Percentiles rank a stretch among this genome's conserved stretches.
phyloP scores from a whole-genome alignment of 2,888 invertebrate species.

The Euphydryas editha region DNA sequence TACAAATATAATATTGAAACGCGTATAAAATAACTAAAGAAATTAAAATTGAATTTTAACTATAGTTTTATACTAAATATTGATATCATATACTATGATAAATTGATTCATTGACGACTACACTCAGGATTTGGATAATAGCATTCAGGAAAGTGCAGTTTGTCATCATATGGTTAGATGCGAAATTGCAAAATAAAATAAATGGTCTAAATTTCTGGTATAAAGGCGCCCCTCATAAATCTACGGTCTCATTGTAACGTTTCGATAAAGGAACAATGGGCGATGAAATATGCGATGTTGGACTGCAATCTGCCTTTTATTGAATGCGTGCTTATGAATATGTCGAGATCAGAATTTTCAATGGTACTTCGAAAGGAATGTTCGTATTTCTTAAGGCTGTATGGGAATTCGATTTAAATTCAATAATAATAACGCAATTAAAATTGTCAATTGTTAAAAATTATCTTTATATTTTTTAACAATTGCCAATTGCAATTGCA shows the following conservation, averaged over 20 bases:
- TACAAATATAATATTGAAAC: background rate
- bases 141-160: conserved; percentile 15
- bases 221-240: conserved; percentile 54
- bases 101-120: background rate
- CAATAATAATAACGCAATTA: background rate
- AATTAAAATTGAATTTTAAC: background rate
- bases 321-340: conserved; percentile 49
- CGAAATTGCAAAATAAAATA: conserved; percentile 42
- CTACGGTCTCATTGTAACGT: conserved; percentile 52
- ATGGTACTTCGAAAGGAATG: conserved; percentile 6
- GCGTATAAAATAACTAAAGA: background rate
- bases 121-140: background rate
- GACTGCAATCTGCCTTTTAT: conserved; percentile 50
- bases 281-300: conserved; percentile 58
- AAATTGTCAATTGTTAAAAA: too few relatives aligned
- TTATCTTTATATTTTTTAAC: too few relatives aligned
- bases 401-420: background rate
- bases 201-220: conserved; percentile 36
- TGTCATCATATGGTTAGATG: conserved; percentile 28
- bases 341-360: conserved; percentile 2
- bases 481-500: too few relatives aligned
- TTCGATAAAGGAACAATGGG: conserved; percentile 60
- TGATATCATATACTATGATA: too few relatives aligned
- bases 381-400: background rate
- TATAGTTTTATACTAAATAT: too few relatives aligned